Evolutionary conservation across 2,888 invertebrate species (phyloP).

Genomic region (Asteroscopus sphinx): DNA sequence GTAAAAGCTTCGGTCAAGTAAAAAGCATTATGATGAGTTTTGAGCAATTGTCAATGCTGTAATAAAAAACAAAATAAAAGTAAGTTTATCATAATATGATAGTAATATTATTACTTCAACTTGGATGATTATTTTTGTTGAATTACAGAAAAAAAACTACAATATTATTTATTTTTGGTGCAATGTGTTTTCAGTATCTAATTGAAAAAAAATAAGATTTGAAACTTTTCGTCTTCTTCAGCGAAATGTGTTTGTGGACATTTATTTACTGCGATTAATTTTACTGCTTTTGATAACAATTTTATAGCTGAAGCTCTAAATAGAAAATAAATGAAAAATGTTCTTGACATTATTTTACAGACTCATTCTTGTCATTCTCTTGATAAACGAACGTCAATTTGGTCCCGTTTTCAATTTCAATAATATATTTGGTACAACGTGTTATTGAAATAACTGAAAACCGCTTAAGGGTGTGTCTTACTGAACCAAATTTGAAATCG

Average conservation of each 20-base stretch:
- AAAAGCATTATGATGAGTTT: too few species aligned
- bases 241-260: conserved; percentile 3
- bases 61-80: too few species aligned
- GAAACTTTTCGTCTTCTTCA: conserved; percentile 4
- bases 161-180: too few species aligned
- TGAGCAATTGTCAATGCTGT: too few species aligned
- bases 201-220: conserved; percentile 1
- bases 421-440: too few species aligned
- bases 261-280: conserved; percentile 16
- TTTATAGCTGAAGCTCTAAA: conserved; percentile 17
- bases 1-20: too few species aligned
- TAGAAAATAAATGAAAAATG: conserved; percentile 20
- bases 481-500: too few species aligned
- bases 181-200: not conserved
- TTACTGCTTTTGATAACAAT: conserved; percentile 13
- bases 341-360: conserved; percentile 14
- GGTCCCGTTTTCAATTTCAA: conserved; percentile 34
- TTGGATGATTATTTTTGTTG: too few species aligned
- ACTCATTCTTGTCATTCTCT: conserved; percentile 19
- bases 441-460: too few species aligned
- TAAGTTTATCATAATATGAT: not conserved
- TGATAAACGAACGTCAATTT: conserved; percentile 30
- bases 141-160: too few species aligned
- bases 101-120: not conserved
- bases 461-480: too few species aligned